Percentiles rank a stretch among this genome's conserved stretches.
Conservation (phyloP, 2,113 vertebrate species). For the Tricholaema leucomelas region DNA sequence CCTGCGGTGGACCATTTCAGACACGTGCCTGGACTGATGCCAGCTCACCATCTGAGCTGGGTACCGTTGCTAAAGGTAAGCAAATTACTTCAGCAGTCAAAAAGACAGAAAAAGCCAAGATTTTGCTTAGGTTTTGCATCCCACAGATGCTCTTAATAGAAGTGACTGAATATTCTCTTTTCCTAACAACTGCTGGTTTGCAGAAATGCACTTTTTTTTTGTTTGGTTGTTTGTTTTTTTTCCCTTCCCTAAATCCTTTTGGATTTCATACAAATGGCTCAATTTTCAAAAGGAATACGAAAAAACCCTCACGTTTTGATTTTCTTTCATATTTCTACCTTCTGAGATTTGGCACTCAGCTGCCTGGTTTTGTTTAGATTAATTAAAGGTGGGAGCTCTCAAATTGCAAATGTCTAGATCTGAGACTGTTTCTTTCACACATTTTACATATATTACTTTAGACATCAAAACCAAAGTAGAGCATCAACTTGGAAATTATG, state of each 20-base stretch:
- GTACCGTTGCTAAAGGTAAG: background rate
- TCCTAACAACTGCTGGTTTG: background rate
- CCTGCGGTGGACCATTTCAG: background rate
- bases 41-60: background rate
- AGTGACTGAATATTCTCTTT: background rate
- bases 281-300: background rate
- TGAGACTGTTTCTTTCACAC: background rate
- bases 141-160: background rate
- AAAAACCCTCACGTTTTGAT: background rate
- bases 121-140: background rate
- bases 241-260: background rate
- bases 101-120: constrained; percentile 12
- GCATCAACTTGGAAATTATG: background rate
- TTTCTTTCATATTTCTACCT: background rate
- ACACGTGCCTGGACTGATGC: background rate
- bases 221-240: no score
- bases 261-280: background rate
- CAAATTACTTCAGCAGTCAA: background rate
- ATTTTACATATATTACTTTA: background rate
- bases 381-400: constrained; percentile 3
- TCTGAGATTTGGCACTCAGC: background rate
- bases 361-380: background rate
- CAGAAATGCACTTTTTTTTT: background rate
- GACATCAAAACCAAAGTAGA: background rate
- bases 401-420: background rate